Evolutionary conservation across 2,888 invertebrate species (phyloP), one percentile per base, ranked within the genome.

Genomic region (Ichneumoninae sp.): DNA sequence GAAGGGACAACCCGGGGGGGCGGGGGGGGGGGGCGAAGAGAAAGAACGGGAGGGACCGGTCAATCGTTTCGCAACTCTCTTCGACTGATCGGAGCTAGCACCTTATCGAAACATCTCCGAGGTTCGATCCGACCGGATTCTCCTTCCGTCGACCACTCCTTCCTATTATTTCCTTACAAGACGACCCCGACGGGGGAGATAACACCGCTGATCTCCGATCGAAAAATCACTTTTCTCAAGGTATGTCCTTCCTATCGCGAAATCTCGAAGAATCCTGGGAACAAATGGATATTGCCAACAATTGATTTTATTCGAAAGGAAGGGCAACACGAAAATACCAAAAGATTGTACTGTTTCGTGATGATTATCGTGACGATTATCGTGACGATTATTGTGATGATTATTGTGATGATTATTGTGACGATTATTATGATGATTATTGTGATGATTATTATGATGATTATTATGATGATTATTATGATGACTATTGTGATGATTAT

Each of bases 41-140:
- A 63, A 63, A 50, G 16, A 66, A 54, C 47, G 50, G 16, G 69
- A 68, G 47, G 19, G 47, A 73, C 33, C 66, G 57, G 69, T 47
- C 73, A n/a, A n/a, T 26, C 36, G 13, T 60, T 44, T 30, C 44
- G 57, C 40, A 69, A 69, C 47, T 71, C 33, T n/a, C 16, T 73
- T 36, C 60, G 76, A 22, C 68, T 76, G 81, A 60, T 77, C 73
- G 60, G 19, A 26, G 57, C 57, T 47, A 75, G 44, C 75, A 71
- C 57, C 73, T 81, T 83, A 81, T 83, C 80, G 81, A 60, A 75
- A 57, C 66, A 52, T 60, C 71, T 30, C 60, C 57, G 54, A 50
- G 50, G 52, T 76, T 75, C 68, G 68, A 33, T 33, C 36, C 70
- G 50, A 75, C 30, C 10, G 57, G 54, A 57, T 63, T 63, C 40